Percentiles rank a stretch among this genome's conserved stretches.
These are phyloP conservation scores for Panagrolaimus sp. DNA, from an alignment of 1,140 invertebrate species.

Conservation along the genomic window DNA sequence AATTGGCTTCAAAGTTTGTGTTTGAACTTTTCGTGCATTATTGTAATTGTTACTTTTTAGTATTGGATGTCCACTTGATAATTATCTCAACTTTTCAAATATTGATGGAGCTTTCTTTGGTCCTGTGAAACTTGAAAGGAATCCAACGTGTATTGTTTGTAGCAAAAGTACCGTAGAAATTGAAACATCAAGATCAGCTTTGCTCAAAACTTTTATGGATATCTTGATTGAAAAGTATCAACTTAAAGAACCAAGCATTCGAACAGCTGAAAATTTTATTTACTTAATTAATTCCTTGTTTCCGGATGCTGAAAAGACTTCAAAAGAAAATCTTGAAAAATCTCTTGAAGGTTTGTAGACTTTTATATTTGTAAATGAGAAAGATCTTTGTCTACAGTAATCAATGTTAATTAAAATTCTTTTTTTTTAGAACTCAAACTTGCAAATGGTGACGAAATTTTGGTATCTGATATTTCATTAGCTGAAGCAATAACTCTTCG, in stretches of 20 bases:
- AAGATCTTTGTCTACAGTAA: no score
- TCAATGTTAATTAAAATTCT: no score
- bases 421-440: neutral
- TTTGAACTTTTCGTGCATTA: constrained; percentile 29
- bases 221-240: constrained; percentile 22
- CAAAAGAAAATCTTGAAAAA: constrained; percentile 40
- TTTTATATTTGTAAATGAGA: no score
- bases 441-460: constrained; percentile 2
- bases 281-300: constrained; percentile 48
- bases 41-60: constrained; percentile 61
- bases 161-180: constrained; percentile 30
- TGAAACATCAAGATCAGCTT: constrained; percentile 17
- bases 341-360: neutral
- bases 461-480: neutral
- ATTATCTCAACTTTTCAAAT: constrained; percentile 96
- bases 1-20: constrained; percentile 76
- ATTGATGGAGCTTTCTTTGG: constrained; percentile 91
- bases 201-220: constrained; percentile 32
- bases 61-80: constrained; percentile 80
- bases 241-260: constrained; percentile 44
- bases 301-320: constrained; percentile 40
- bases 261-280: constrained; percentile 33
- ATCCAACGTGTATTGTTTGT: constrained; percentile 61
- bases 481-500: constrained; percentile 9
- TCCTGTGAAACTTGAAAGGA: constrained; percentile 82